A percentile compares a stretch with the other conserved stretches of the same genome.
Evolutionary conservation across 1,140 invertebrate genomes (phyloP).

Genomic region (Cyclina sinensis): DNA sequence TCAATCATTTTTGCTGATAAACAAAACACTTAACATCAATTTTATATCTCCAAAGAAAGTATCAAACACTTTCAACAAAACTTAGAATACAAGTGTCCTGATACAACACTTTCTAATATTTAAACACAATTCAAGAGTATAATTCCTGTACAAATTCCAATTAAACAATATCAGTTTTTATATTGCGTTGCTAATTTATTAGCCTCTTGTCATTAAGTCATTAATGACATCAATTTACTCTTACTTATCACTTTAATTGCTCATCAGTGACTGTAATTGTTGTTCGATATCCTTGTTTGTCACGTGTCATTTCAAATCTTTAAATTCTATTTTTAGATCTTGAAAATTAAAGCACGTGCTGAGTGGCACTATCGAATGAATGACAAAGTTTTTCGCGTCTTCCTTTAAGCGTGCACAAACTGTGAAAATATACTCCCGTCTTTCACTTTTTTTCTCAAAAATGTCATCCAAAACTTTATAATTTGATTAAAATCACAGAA

Average conservation of each 20-base stretch:
- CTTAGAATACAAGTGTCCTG: neutral
- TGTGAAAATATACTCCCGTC: neutral
- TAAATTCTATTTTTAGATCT: neutral
- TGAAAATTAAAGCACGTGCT: slow-evolving; percentile 31
- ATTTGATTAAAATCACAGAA: too few relatives aligned
- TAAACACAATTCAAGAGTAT: neutral
- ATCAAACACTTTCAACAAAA: too few relatives aligned
- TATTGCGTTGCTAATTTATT: neutral
- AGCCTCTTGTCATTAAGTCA: slow-evolving; percentile 27
- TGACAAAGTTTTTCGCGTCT: slow-evolving; percentile 35
- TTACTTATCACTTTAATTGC: slow-evolving; percentile 61
- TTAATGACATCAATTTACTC: slow-evolving; percentile 64
- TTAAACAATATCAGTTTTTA: neutral
- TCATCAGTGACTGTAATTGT: slow-evolving; percentile 26
- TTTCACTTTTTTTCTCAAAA: neutral
- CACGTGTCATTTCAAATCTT: slow-evolving; percentile 49
- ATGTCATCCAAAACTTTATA: neutral
- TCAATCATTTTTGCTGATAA: slow-evolving; percentile 50
- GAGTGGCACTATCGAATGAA: slow-evolving; percentile 21
- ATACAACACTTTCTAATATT: neutral
- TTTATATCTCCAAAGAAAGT: too few relatives aligned
- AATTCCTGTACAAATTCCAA: neutral
- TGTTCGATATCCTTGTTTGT: slow-evolving; percentile 50
- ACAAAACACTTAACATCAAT: neutral
- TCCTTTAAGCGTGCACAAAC: slow-evolving; percentile 12